Evolutionary conservation across 2,113 vertebrate genomes (phyloP), one percentile per base, ranked within the genome.

Genomic region (Melanerpes aurifrons): DNA sequence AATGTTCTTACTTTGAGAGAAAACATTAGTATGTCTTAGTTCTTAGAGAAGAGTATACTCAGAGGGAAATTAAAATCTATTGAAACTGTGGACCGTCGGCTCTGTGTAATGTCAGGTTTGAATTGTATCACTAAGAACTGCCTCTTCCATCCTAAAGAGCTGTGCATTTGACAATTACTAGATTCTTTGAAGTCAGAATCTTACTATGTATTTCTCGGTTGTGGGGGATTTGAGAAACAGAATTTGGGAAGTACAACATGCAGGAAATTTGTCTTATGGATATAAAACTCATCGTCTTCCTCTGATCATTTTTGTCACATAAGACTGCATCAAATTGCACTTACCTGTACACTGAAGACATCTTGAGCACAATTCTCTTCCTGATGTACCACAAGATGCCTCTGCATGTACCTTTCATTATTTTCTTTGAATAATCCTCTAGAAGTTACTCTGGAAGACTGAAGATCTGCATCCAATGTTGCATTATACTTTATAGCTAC

Each of bases 381-480:
- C 12, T 72, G 84, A 11, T 3, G 84, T 54, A 99, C 89, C 45
- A 95, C 45, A 77, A 97, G 83, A 10, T 88, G 95, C 69, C 95
- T 98, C 92, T 98, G 97, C 28, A 98, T 84, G 50, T 67, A 94
- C 31, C 99, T 97, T 47, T 99, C 99, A 53, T 98, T 97, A 71
- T 97, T 99, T 96, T 97, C 96, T 80, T 93, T 97, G 95, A 99
- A 99, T 59, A 99, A 81, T 20, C 98, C 99, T 95, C 99, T 97
- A 18, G 99, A 99, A 28, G 96, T 98, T 62, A 99, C 98, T 68
- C 98, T 97, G 9, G 98, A 98, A 26, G 98, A 98, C 88, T 97
- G 97, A 31, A 98, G 96, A 90, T 99, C 98, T 37, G 98, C 98
- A 82, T 99, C 99, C 90, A 99, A 59, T 25, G 98, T 99, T 86